A percentile compares a stretch with the other conserved stretches of the same genome.
Evolutionary conservation across 2,888 invertebrate genomes (phyloP).

Genomic region (Pecten maximus): DNA sequence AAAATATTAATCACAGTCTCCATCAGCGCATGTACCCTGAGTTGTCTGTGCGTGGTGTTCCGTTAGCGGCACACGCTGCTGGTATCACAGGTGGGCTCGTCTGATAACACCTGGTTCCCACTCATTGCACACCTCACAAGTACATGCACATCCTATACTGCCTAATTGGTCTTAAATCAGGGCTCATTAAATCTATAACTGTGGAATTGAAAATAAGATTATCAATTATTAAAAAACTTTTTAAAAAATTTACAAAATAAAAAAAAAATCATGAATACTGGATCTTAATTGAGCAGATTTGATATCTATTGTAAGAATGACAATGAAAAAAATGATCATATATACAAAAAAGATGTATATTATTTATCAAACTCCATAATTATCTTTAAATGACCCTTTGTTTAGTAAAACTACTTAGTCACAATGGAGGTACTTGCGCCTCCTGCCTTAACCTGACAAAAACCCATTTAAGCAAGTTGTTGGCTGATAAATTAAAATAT

Average conservation of each 20-base stretch:
- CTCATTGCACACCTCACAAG: not conserved
- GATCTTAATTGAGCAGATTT: not conserved
- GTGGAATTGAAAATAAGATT: too few relatives aligned
- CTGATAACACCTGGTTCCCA: not conserved
- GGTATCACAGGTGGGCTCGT: not conserved
- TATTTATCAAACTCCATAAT: not conserved
- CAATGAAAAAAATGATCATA: not conserved
- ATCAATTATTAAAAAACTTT: too few relatives aligned
- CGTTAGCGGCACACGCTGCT: not conserved
- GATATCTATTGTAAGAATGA: not conserved
- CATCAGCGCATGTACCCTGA: not conserved
- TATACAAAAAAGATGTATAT: not conserved
- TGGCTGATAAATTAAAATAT: not conserved
- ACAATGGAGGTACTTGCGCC: not conserved
- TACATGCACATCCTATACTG: not conserved
- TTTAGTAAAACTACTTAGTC: not conserved
- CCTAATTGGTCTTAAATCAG: not conserved
- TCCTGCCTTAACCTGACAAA: not conserved
- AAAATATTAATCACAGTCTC: not conserved
- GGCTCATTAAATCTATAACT: not conserved
- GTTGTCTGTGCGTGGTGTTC: not conserved
- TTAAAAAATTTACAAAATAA: too few relatives aligned
- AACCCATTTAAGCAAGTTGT: not conserved
- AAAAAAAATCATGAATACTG: not conserved
- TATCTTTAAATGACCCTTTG: not conserved